Base-by-base conservation (phyloP, 1,140 invertebrate species). In the Hydropsyche tenuis region DNA sequence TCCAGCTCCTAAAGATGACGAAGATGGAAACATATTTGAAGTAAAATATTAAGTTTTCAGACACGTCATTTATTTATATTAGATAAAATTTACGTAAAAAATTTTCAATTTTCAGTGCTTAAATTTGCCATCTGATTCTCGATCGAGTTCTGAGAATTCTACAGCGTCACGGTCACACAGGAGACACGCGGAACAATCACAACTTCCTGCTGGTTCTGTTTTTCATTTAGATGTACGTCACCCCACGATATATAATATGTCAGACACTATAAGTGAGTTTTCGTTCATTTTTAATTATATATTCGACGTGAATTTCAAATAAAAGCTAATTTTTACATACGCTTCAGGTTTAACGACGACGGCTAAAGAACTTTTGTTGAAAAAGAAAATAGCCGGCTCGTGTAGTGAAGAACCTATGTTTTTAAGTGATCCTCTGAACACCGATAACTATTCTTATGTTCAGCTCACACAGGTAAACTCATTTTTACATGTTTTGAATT, bases 391-490 rank as follows among this genome's bases (percentile, higher is more conserved):
- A 27, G 63, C 64, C 0, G 77, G 74, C 7, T 78, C 77, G 3
- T 78, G 74, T 56, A 78, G 74, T 37, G 74, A 78, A 64, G 77
- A 76, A 27, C 75, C 75, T 14, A 68, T 75, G 66, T 75, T 78
- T 75, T 70, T 69, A 16, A 70, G 16, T 3, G 82, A 82, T 5
- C 82, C 83, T 0, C 78, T 80, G 0, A 79, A 82, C 76, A 86
- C 86, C 51, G 90, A 92, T 77, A 89, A 88, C 77, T 93, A 94
- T 83, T 91, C 93, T 16, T 96, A 96, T 80, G 94, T 96, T 48
- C 93, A 95, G 79, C 88, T 96, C 79, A 91, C 91, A 18, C 87
- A 91, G 56, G 88, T 91, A 56, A 37, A 4, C 9, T 4, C 9
- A 4, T 37, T 37, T 66, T 53, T 18, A 60, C 42, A 14, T 12